phyloP scores from a whole-genome alignment of 1,140 invertebrate genomes.

The Glossosoma conforme region DNA sequence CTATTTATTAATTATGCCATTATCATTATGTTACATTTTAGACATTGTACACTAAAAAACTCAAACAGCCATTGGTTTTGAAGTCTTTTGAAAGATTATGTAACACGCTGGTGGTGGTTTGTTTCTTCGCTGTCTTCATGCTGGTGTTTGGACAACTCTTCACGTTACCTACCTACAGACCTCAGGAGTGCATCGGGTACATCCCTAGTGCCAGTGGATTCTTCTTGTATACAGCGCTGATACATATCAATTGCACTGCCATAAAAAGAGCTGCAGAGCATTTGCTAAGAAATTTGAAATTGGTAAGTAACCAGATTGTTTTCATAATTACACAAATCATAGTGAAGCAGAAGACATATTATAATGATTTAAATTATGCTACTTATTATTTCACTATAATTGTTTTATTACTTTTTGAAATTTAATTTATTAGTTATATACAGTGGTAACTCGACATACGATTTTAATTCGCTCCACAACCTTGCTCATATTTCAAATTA shows the following conservation, averaged over 20 bases:
- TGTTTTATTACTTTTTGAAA: too few species aligned
- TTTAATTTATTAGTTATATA: too few species aligned
- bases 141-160: constrained; percentile 20
- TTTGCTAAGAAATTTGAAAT: constrained; percentile 11
- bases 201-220: constrained; percentile 2
- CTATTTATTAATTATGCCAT: too few species aligned
- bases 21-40: too few species aligned
- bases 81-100: constrained; percentile 1
- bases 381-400: too few species aligned
- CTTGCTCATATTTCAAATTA: too few species aligned
- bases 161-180: constrained; percentile 17
- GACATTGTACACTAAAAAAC: constrained; percentile 8
- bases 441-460: too few species aligned
- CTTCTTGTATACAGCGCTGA: constrained; percentile 11
- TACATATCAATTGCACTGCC: constrained; percentile 16
- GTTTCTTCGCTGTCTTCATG: neutral
- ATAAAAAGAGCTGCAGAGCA: constrained; percentile 17
- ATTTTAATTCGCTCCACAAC: too few species aligned
- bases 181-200: constrained; percentile 18
- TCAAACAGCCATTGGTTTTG: constrained; percentile 4
- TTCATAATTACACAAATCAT: too few species aligned
- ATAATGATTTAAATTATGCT: too few species aligned
- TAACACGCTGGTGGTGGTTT: constrained; percentile 12
- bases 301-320: constrained; percentile 6
- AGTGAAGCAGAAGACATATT: too few species aligned